Evolutionary conservation across 2,113 vertebrate genomes (phyloP).

Genomic region (Cheirogaleus medius): DNA sequence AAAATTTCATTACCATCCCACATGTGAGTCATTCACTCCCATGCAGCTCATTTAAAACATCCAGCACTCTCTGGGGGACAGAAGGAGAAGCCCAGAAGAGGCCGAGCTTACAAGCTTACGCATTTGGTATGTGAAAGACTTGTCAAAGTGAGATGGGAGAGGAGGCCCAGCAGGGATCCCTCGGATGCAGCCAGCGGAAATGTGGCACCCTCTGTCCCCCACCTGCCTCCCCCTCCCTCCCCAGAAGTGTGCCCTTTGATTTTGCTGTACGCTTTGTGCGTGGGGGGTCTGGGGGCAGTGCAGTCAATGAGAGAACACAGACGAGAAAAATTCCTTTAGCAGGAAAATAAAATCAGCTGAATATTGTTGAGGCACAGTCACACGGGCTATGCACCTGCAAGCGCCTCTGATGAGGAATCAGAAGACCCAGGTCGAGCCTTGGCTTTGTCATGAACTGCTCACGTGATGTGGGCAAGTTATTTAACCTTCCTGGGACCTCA

Average conservation of each 20-base stretch:
- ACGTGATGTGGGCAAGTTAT: neutral
- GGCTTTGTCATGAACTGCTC: neutral
- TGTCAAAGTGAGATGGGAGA: neutral
- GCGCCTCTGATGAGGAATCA: neutral
- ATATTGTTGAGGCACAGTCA: neutral
- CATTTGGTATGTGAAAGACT: neutral
- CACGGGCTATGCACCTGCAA: fast-evolving
- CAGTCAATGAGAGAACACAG: neutral
- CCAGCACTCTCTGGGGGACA: neutral
- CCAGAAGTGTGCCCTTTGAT: neutral
- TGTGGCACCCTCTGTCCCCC: neutral
- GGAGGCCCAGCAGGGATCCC: neutral
- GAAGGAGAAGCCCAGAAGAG: constrained; percentile 21
- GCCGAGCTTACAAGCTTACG: neutral
- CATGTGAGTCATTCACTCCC: constrained; percentile 69
- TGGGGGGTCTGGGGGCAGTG: neutral
- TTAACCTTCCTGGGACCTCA: neutral
- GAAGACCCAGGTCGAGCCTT: neutral
- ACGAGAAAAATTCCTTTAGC: neutral
- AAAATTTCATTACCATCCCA: constrained; percentile 61
- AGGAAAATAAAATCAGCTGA: neutral
- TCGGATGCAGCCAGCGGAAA: neutral
- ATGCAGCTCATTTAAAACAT: constrained; percentile 56
- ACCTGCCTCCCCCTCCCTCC: neutral
- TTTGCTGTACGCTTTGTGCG: neutral